Evolutionary conservation across 2,113 vertebrate species (phyloP), one percentile per base, ranked within the genome.

Genomic region (Gracilinanus agilis): DNA sequence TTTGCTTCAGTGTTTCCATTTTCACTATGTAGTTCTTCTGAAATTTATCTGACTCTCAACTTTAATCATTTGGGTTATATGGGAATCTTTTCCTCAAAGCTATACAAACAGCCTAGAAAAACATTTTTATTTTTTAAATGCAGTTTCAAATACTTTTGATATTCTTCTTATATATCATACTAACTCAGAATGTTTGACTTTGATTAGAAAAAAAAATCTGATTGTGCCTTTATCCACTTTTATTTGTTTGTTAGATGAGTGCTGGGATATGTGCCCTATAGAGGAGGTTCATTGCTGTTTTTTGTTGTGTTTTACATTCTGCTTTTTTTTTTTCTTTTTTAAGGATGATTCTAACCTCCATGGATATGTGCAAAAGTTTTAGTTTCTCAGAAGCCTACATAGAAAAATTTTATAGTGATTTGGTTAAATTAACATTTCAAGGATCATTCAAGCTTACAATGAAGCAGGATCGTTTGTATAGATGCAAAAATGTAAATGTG

Each of bases 111-210:
- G 5, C 49, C 49, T 49, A 49, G 49, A 49, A 49, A 49, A 49
- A n/a, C n/a, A n/a, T n/a, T n/a, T n/a, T 49, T 49, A 49, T 49
- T 49, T 75, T 67, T 75, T 75, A n/a, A n/a, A n/a, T 75, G 4
- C 34, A 16, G 12, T 5, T n/a, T n/a, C 4, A 75, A 75, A 13
- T 1, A 1, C 19, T n/a, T n/a, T 5, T 1, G 34, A 75, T 19
- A 75, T 4, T 1, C 12, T n/a, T 0, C 34, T n/a, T 75, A 6
- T 75, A 1, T 75, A n/a, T n/a, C n/a, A 75, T 0, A n/a, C 0
- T 34, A 34, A 67, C 34, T n/a, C 34, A 75, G 12, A 19, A 75
- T n/a, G 1, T 75, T 75, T n/a, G n/a, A n/a, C 5, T 13, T n/a
- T 5, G 19, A 75, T n/a, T 75, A 75, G 0, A 75, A 55, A 55